A percentile compares a stretch with the other conserved stretches of the same genome.
phyloP scores from a whole-genome alignment of 2,888 invertebrate genomes.

The Ectobius pallidus region DNA sequence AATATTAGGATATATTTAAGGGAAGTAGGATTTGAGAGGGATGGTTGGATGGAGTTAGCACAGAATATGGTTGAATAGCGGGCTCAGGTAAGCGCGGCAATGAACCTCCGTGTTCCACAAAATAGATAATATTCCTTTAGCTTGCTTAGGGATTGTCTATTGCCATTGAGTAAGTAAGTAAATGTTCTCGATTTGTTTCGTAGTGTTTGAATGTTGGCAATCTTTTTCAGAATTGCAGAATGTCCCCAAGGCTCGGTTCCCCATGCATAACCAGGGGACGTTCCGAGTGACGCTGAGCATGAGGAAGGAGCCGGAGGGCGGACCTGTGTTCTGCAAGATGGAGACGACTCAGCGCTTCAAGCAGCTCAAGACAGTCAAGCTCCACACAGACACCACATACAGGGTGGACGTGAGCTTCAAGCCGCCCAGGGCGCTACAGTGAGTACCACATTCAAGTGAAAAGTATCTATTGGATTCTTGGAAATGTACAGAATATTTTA shows the following conservation, averaged over 20 bases:
- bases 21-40: too few relatives aligned
- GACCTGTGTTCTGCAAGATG: conserved; percentile 62
- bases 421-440: conserved; percentile 61
- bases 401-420: conserved; percentile 60
- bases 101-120: too few relatives aligned
- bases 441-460: conserved; percentile 52
- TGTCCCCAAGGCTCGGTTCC: conserved; percentile 7
- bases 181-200: too few relatives aligned
- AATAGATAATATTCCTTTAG: too few relatives aligned
- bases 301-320: conserved; percentile 57
- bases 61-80: too few relatives aligned
- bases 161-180: too few relatives aligned
- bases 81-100: too few relatives aligned
- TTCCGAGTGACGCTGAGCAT: conserved; percentile 60
- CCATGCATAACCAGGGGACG: conserved; percentile 46
- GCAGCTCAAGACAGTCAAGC: conserved; percentile 61
- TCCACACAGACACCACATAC: conserved; percentile 61
- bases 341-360: conserved; percentile 62
- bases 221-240: conserved; percentile 26
- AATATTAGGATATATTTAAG: too few relatives aligned
- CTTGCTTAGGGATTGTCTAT: too few relatives aligned
- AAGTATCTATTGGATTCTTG: too few relatives aligned
- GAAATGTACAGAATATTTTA: not conserved
- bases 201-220: too few relatives aligned
- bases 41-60: too few relatives aligned